A percentile compares a stretch with the other conserved stretches of the same genome.
Conservation (phyloP, 2,113 vertebrate species). For the Trichechus manatus region DNA sequence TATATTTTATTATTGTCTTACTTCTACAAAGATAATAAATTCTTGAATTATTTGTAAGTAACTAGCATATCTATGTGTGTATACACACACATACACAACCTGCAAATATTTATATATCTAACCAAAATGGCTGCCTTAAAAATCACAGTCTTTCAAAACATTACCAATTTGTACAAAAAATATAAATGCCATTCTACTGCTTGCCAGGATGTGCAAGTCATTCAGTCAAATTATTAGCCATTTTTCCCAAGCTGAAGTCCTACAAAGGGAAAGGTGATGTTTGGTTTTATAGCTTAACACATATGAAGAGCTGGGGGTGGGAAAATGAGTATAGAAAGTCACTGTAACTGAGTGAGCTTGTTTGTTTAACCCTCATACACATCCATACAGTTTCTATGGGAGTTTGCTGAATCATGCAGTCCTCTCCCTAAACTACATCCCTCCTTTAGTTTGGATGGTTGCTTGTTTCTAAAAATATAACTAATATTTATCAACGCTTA, state of each 20-base stretch:
- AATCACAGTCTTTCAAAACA: constrained; percentile 11
- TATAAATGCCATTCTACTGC: not conserved
- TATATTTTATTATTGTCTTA: not conserved
- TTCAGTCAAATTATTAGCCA: not conserved
- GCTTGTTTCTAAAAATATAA: not conserved
- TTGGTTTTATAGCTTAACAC: not conserved
- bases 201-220: not conserved
- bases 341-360: not conserved
- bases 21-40: not conserved
- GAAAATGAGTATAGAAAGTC: not conserved
- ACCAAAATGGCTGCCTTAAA: not conserved
- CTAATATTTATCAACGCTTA: not conserved
- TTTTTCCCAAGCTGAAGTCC: not conserved
- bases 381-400: not conserved
- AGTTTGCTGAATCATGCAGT: not conserved
- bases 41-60: not conserved
- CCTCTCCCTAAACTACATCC: not conserved
- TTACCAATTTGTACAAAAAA: not conserved
- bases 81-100: not conserved
- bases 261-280: not conserved
- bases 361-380: not conserved
- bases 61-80: not conserved
- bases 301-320: not conserved
- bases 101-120: not conserved
- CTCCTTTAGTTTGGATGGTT: not conserved